Base-by-base conservation (phyloP, 2,113 vertebrate genomes). In the Pao palembangensis region DNA sequence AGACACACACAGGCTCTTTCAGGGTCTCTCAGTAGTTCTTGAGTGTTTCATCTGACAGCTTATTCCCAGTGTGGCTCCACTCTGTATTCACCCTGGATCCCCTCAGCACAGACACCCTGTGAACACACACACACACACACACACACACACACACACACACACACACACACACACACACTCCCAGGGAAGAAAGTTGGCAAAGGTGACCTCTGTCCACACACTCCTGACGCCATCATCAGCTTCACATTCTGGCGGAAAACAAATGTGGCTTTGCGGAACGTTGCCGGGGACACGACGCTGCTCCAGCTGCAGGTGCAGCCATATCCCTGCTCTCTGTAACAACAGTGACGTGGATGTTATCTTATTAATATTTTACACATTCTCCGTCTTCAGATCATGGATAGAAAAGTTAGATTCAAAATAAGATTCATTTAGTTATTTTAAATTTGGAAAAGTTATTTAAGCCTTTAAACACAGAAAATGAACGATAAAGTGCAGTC, bases 61-160 rank as follows among this genome's bases (percentile, higher is more conserved):
- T 87, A 90, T 88, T 90, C 88, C 88, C 87, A 87, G 73, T 82
- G 84, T 81, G 83, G 78, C 72, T 72, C 78, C 78, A 84, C 82
- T 90, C 87, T 84, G 88, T 90, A 88, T 90, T 90, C 87, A 88
- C 88, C 85, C 81, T 55, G 68, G 85, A 88, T 90, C 85, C 87
- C 87, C 84, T 84, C 88, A 87, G 85, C 80, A 78, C 73, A 81
- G 79, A 81, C 85, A 87, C 87, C 86, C 87, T 85, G 72, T 88
- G 88, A 89, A 89, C 85, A 85, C 75, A 85, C 75, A 76, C 72
- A 71, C 81, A 81, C 79, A 81, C 85, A 87, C 87, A 86, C 87
- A 89, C 85, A 85, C 75, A 85, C 73, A 76, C 72, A 70, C 80
- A 89, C 80, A 78, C 73, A 81, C 79, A 81, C 85, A 87, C 87